Evolutionary conservation across 1,140 invertebrate genomes (phyloP).

Genomic region (Anoplophora glabripennis): DNA sequence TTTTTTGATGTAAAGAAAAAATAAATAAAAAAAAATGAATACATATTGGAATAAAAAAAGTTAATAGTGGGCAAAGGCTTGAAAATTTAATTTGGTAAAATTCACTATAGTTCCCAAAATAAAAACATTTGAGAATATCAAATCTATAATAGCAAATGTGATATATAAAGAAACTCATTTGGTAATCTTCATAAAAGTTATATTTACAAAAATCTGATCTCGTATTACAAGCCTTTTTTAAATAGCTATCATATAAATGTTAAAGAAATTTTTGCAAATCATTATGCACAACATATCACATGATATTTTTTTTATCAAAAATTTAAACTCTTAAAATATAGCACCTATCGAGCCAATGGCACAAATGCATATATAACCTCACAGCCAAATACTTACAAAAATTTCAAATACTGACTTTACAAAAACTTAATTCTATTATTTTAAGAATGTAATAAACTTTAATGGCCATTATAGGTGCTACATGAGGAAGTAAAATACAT

Average conservation of each 20-base stretch:
- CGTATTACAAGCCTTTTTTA: background rate
- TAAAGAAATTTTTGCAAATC: constrained; percentile 13
- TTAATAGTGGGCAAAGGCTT: no score
- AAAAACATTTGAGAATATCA: constrained; percentile 17
- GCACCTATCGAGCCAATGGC: constrained; percentile 44
- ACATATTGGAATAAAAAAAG: no score
- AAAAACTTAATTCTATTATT: constrained; percentile 34
- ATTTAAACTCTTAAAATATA: constrained; percentile 28
- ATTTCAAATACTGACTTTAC: constrained; percentile 41
- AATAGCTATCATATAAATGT: background rate
- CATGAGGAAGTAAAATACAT: constrained; percentile 23
- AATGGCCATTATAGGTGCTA: constrained; percentile 40
- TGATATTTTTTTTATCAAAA: constrained; percentile 32
- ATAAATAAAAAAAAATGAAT: no score
- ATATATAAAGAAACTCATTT: constrained; percentile 5
- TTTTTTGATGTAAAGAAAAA: no score
- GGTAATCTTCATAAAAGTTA: constrained; percentile 8
- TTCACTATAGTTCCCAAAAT: constrained; percentile 14
- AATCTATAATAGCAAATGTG: background rate
- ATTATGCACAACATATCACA: constrained; percentile 39
- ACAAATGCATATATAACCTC: constrained; percentile 44
- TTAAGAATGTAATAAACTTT: constrained; percentile 39
- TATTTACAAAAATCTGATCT: constrained; percentile 6
- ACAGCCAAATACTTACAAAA: constrained; percentile 44
- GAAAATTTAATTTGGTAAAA: background rate